A percentile compares a stretch with the other conserved stretches of the same genome.
Evolutionary conservation across 2,888 invertebrate genomes (phyloP).

Genomic region (Amphipoea lucens): DNA sequence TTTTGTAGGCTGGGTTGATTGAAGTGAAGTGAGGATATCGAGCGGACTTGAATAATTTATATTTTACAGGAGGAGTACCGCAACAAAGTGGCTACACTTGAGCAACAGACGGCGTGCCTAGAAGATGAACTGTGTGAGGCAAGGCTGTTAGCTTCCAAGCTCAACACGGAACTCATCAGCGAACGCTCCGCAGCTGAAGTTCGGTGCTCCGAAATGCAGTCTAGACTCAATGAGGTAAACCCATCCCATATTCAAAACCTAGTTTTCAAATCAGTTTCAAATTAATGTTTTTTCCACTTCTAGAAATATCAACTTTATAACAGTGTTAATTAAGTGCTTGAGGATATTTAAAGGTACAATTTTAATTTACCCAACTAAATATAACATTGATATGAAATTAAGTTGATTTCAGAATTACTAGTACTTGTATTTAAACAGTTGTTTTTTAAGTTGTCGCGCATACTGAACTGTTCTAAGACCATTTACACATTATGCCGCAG

Average conservation of each 20-base stretch:
- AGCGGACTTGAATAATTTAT: neutral
- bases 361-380: constrained; percentile 52
- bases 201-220: constrained; percentile 96
- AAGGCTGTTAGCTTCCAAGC: constrained; percentile 94
- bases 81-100: constrained; percentile 93
- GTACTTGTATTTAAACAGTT: neutral
- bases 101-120: constrained; percentile 95
- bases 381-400: constrained; percentile 42
- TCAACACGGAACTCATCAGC: constrained; percentile 97
- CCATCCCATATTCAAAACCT: neutral
- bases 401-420: neutral
- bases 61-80: constrained; percentile 92
- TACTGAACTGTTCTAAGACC: neutral
- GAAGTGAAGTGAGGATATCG: neutral
- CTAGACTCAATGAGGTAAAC: constrained; percentile 94
- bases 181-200: constrained; percentile 96
- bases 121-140: constrained; percentile 97
- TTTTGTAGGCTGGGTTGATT: neutral
- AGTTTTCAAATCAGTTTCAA: neutral
- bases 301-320: neutral
- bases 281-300: neutral
- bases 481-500: too few relatives aligned
- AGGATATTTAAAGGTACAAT: constrained; percentile 28
- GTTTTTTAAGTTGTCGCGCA: neutral
- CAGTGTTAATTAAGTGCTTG: neutral